Conservation (phyloP, 23 tunicate genomes). For the Styela clava region DNA sequence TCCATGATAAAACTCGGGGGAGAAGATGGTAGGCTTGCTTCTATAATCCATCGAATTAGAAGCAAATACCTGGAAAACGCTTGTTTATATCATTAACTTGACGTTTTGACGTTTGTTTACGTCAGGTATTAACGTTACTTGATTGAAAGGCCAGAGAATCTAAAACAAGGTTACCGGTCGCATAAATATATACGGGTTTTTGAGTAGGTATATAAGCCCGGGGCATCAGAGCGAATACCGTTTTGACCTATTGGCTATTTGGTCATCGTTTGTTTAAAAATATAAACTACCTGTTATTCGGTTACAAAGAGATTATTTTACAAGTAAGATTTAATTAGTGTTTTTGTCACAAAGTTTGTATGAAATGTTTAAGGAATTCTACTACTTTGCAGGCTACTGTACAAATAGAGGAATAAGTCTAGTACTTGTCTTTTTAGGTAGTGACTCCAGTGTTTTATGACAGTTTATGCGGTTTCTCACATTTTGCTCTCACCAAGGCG, state of each 20-base stretch:
- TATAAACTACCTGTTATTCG: not conserved
- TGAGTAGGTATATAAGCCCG: not conserved
- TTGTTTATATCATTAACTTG: not conserved
- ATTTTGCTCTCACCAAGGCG: no score
- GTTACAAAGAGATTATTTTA: no score
- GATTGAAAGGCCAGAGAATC: not conserved
- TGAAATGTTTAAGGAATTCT: no score
- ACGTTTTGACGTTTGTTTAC: not conserved
- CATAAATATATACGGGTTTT: not conserved
- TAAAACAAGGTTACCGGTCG: not conserved
- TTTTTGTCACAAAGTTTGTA: no score
- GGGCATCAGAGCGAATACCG: not conserved
- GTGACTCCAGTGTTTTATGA: no score
- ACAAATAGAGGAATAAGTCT: no score
- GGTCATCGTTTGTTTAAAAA: conserved; percentile 4
- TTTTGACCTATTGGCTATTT: not conserved
- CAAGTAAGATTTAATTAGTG: no score
- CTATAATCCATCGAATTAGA: not conserved
- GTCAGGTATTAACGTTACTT: not conserved
- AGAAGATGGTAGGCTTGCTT: not conserved
- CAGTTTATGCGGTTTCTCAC: no score
- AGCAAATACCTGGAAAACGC: not conserved
- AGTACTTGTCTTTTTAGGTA: no score
- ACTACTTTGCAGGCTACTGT: no score
- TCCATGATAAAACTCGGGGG: no score